A percentile compares a stretch with the other conserved stretches of the same genome.
Evolutionary conservation across 1,140 invertebrate genomes (phyloP).

Genomic region (Brachionus angularis): DNA sequence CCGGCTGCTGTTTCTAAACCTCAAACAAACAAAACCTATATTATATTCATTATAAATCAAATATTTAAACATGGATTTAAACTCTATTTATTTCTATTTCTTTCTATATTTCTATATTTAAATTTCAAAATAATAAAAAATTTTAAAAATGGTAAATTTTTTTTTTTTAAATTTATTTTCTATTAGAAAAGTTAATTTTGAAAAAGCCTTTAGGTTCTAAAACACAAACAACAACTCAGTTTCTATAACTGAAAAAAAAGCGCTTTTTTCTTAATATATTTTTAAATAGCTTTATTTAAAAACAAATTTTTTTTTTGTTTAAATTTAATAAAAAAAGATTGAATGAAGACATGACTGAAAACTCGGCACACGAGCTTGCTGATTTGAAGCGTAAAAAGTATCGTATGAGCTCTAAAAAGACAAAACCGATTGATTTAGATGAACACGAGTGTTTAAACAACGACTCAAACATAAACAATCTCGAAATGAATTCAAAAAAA

Average conservation of each 20-base stretch:
- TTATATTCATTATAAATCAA: no score
- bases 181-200: not conserved
- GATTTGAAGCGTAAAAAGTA: conserved; percentile 21
- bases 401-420: conserved; percentile 19
- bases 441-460: not conserved
- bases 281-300: conserved; percentile 14
- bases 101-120: no score
- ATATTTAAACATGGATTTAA: no score
- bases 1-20: no score
- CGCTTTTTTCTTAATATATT: not conserved
- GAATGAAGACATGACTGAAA: conserved; percentile 12
- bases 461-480: conserved; percentile 10
- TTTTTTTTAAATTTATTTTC: not conserved
- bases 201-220: not conserved
- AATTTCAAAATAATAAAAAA: conserved; percentile 12
- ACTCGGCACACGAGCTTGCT: conserved; percentile 1
- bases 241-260: not conserved
- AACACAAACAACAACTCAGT: not conserved
- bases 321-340: no score
- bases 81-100: no score
- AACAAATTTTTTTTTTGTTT: no score
- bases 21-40: no score
- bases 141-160: conserved; percentile 29
- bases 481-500: not conserved
- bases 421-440: not conserved